Evolutionary conservation across 1,140 invertebrate species (phyloP).

Genomic region (Philaenus spumarius): DNA sequence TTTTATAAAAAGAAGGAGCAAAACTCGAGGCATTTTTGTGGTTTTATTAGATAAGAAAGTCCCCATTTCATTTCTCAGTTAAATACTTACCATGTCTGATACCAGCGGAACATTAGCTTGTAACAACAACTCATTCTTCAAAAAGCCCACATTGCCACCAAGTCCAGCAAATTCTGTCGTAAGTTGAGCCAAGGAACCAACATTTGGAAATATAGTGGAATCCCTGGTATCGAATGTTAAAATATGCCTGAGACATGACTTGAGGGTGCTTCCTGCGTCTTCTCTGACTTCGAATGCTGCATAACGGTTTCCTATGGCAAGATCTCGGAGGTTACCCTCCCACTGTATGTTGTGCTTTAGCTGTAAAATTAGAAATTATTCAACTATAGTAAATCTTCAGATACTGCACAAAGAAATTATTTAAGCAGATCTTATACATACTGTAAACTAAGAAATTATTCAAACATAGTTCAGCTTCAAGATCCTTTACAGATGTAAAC

Average conservation of each 20-base stretch:
- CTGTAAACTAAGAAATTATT: not conserved
- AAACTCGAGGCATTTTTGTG: too few relatives aligned
- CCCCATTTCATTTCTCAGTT: too few relatives aligned
- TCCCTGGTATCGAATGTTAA: slow-evolving; percentile 71
- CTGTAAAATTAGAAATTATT: slow-evolving; percentile 36
- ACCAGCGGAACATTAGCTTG: slow-evolving; percentile 66
- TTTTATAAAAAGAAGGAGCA: too few relatives aligned
- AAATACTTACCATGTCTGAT: slow-evolving; percentile 53
- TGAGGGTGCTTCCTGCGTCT: slow-evolving; percentile 75
- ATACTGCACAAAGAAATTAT: slow-evolving; percentile 13
- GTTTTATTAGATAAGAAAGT: too few relatives aligned
- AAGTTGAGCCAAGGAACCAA: slow-evolving; percentile 59
- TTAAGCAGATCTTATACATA: not conserved
- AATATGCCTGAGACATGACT: slow-evolving; percentile 74
- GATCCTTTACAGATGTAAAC: not conserved
- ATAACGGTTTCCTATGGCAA: slow-evolving; percentile 53
- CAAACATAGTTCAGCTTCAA: not conserved
- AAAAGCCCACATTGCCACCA: slow-evolving; percentile 77
- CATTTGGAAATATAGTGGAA: slow-evolving; percentile 65
- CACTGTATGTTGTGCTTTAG: slow-evolving; percentile 74
- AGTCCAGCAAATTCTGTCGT: slow-evolving; percentile 76
- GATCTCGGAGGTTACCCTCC: slow-evolving; percentile 71
- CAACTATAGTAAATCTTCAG: too few relatives aligned
- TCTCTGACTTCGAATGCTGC: slow-evolving; percentile 73
- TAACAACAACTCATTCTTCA: slow-evolving; percentile 72